Percentiles rank a stretch among this genome's conserved stretches.
These are phyloP conservation scores for Meandrusa payeni DNA, from an alignment of 2,888 invertebrate species.

Conservation along the genomic window DNA sequence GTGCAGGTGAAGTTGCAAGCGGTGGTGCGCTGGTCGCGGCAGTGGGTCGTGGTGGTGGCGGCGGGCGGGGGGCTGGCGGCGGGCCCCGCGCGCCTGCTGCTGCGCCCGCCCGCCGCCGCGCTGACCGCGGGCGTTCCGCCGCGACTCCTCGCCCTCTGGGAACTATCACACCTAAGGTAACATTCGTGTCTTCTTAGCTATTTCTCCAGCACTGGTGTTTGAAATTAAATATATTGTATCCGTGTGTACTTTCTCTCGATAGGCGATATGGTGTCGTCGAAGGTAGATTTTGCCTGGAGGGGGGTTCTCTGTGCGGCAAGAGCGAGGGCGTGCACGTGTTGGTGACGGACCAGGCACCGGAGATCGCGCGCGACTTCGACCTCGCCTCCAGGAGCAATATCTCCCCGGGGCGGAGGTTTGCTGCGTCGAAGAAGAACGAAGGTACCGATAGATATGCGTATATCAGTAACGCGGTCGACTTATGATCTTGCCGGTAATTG, in stretches of 20 bases:
- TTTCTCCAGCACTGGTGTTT: too few relatives aligned
- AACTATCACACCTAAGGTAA: conserved; percentile 84
- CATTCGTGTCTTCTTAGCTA: too few relatives aligned
- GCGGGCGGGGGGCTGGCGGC: conserved; percentile 80
- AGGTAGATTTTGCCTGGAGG: conserved; percentile 93
- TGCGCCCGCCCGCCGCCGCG: conserved; percentile 89
- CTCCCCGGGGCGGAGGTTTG: conserved; percentile 65
- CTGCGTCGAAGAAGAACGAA: conserved; percentile 26
- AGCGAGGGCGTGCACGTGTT: conserved; percentile 91
- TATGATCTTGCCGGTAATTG: too few relatives aligned
- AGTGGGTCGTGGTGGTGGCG: conserved; percentile 55
- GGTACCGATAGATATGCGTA: too few relatives aligned
- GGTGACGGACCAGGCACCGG: conserved; percentile 87
- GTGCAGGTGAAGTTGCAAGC: conserved; percentile 57
- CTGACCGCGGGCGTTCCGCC: conserved; percentile 91
- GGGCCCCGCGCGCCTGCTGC: conserved; percentile 90
- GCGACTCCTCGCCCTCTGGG: conserved; percentile 86
- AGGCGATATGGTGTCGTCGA: conserved; percentile 84
- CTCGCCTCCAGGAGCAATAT: conserved; percentile 87
- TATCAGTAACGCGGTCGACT: too few relatives aligned
- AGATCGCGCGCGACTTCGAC: conserved; percentile 85
- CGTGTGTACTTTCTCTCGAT: too few relatives aligned
- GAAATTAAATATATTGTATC: too few relatives aligned
- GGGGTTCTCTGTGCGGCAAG: conserved; percentile 91
- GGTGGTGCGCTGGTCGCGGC: conserved; percentile 55